Evolutionary conservation across 2,888 invertebrate genomes (phyloP), one percentile per base, ranked within the genome.

Genomic region (Orchesellides sinensis): DNA sequence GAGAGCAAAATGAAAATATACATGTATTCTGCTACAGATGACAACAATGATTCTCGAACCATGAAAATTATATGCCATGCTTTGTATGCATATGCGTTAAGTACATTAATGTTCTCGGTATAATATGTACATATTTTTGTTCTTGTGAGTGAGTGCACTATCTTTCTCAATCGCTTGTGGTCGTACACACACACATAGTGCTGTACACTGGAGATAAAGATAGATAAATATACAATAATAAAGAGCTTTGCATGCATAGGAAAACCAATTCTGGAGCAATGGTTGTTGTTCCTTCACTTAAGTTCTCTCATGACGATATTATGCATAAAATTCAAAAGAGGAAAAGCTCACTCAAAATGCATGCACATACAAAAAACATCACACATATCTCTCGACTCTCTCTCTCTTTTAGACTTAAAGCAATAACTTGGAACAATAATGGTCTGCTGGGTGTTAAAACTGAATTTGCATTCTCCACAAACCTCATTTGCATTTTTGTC

Each of bases 381-480:
- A 23, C 21, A 40, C 63, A 63, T 40, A 63, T 5, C 25, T 63
- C 56, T 56, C 29, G n/a, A 1, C 59, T 59, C 29, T 25, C 19
- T 21, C n/a, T n/a, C n/a, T n/a, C n/a, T 54, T 54, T 59, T 59
- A 25, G 6, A 2, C n/a, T 14, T 4, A 19, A 35, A 63, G 63
- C 40, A 63, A 63, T 63, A 63, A 63, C 63, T 47, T 17, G 6
- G 66, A 66, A 66, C 66, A 66, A 63, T 66, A 66, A 66, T 66
- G 66, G 47, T 66, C 66, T 66, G 66, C 66, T 66, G 45, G 45
- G 68, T 66, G 66, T 66, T 66, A 66, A 65, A 66, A 66, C 45
- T 47, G 19, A 68, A 68, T 68, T 68, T 68, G 52, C 68, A 68
- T 68, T 68, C 68, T 68, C 25, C 68, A 49, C 49, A 49, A 49